These are phyloP conservation scores for Euproctis similis DNA, from an alignment of 2,888 invertebrate species.

Conservation along the genomic window DNA sequence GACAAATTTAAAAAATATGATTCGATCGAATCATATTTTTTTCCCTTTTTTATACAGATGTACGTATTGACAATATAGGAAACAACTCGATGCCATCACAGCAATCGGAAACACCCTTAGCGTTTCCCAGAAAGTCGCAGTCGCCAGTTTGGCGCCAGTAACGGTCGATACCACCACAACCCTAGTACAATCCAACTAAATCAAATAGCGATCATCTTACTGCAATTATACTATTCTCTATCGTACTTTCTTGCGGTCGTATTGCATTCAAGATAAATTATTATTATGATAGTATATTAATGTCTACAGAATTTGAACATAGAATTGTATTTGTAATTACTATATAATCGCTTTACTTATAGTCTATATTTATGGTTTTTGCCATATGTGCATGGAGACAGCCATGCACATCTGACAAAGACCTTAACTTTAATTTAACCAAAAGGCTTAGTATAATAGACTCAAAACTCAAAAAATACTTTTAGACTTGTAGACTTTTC, in stretches of 20 bases:
- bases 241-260: constrained; percentile 3
- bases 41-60: background rate
- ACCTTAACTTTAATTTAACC: too few relatives aligned
- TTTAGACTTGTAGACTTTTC: too few relatives aligned
- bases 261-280: constrained; percentile 15
- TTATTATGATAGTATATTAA: constrained; percentile 11
- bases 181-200: constrained; percentile 20
- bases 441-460: too few relatives aligned
- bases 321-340: constrained; percentile 4
- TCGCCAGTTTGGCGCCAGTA: constrained; percentile 41
- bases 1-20: too few relatives aligned
- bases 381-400: constrained; percentile 20
- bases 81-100: background rate
- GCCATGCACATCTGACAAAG: too few relatives aligned
- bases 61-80: background rate
- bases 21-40: too few relatives aligned
- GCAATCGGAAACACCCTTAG: constrained; percentile 14
- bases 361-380: constrained; percentile 6
- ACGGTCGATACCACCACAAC: constrained; percentile 42
- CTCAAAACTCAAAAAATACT: too few relatives aligned
- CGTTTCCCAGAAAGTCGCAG: constrained; percentile 19
- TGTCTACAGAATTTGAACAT: constrained; percentile 1
- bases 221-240: background rate
- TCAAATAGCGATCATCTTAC: constrained; percentile 1
- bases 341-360: constrained; percentile 15